Evolutionary conservation across 1,140 invertebrate genomes (phyloP), one percentile per base, ranked within the genome.

Genomic region (Platorchestia sp.): DNA sequence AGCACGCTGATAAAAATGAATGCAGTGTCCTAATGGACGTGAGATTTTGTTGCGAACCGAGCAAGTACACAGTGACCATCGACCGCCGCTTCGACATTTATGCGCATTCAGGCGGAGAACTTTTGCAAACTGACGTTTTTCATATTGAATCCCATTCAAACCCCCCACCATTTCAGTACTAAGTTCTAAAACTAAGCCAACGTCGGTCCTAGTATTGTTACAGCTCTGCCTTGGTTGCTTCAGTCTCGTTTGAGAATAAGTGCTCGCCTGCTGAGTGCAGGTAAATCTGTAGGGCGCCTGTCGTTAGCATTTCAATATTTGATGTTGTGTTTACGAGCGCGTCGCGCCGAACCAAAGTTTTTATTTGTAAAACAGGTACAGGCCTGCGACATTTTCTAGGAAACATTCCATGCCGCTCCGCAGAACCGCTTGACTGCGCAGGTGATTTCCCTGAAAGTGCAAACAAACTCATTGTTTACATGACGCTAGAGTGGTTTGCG

Each of bases 401-500:
- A 75, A 75, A 75, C 3, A 75, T 75, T 75, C 59, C 59, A 75
- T 36, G 1, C 14, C 59, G 14, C 59, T 75, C 27, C 59, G 14
- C 59, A 36, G 36, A 75, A 75, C 14, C 59, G 27, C 27, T 75
- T 75, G 59, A 75, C 59, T 75, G 59, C 27, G 10, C 36, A 22
- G 59, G 59, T 75, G 59, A 75, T 75, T 75, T 75, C 59, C 14
- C 59, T 10, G 1, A 45, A 40, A 93, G 36, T 45, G 91, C 45
- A 93, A 93, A 93, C 45, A 93, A 93, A 93, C 91, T 93, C 40
- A 93, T 47, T 93, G 91, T 93, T 93, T 93, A 93, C 91, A 93
- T 45, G 91, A 36, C 91, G 45, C 41, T 10, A 40, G 40, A 45
- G 10, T 47, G 91, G 19, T 45, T 40, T 47, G 91, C 45, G 44